These are phyloP conservation scores for Seriola rivoliana DNA, from an alignment of 2,113 vertebrate genomes.

Conservation along the genomic window DNA sequence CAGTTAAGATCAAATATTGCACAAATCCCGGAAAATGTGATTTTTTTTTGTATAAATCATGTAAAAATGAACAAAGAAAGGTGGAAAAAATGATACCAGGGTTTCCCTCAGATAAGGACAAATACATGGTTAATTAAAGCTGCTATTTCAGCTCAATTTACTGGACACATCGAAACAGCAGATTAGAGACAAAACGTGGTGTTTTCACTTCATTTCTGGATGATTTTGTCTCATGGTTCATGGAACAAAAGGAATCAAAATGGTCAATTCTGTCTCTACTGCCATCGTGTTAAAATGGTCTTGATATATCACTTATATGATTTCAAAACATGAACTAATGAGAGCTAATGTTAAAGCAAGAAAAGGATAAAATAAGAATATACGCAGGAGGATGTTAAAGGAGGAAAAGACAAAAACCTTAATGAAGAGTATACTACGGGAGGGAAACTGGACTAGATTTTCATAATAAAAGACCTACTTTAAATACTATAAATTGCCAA, in stretches of 20 bases:
- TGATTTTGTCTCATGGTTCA: neutral
- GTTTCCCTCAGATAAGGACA: conserved; percentile 34
- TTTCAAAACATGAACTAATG: neutral
- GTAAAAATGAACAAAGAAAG: conserved; percentile 1
- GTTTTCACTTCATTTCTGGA: neutral
- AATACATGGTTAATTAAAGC: neutral
- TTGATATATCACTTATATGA: neutral
- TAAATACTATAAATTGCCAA: neutral
- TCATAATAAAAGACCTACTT: neutral
- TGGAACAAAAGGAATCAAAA: conserved; percentile 8
- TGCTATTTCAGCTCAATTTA: neutral
- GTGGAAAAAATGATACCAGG: conserved; percentile 32
- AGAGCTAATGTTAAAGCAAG: neutral
- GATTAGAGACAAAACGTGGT: neutral
- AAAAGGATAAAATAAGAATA: neutral
- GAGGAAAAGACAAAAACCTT: neutral
- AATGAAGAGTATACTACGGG: neutral
- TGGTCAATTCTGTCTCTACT: neutral
- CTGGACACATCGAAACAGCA: neutral
- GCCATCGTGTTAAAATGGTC: neutral
- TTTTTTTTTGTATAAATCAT: conserved; percentile 19
- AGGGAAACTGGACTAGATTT: neutral
- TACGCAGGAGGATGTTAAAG: neutral
- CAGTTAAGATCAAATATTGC: conserved; percentile 91
- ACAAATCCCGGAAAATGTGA: conserved; percentile 85